These are phyloP conservation scores for Erpornis zantholeuca DNA, from an alignment of 2,113 vertebrate species.

Conservation along the genomic window DNA sequence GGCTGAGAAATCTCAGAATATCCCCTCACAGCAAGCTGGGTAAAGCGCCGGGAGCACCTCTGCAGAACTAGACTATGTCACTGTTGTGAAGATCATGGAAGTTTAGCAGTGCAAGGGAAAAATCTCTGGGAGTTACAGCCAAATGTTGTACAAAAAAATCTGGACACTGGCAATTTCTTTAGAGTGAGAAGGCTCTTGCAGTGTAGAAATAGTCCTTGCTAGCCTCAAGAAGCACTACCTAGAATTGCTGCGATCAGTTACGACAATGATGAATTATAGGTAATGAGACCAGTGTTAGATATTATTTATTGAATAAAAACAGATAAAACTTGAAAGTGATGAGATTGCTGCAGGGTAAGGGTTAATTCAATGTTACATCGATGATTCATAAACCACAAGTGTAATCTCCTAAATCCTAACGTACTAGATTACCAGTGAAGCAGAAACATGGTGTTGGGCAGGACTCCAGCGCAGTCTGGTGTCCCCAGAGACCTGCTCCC, in stretches of 20 bases:
- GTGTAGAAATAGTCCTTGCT: neutral
- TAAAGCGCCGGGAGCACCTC: neutral
- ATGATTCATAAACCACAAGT: neutral
- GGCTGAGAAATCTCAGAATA: neutral
- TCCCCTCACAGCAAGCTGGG: neutral
- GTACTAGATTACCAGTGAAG: neutral
- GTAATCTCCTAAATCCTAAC: neutral
- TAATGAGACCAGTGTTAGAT: accelerated
- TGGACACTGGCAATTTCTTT: neutral
- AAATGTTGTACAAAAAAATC: neutral
- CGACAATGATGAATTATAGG: neutral
- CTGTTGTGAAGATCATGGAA: neutral
- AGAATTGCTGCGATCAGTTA: neutral
- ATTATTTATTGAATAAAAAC: neutral
- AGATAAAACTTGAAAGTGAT: neutral
- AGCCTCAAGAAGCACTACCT: neutral
- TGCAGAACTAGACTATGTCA: neutral
- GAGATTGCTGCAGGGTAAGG: neutral
- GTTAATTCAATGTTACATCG: neutral
- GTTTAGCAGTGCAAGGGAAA: neutral
- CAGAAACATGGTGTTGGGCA: neutral
- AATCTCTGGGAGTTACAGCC: neutral
- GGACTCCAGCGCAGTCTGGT: accelerated
- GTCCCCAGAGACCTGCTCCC: neutral
- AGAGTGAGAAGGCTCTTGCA: neutral